Base-by-base conservation (phyloP, 2,797 vertebrate species). In the Rhinoraja longicauda region DNA sequence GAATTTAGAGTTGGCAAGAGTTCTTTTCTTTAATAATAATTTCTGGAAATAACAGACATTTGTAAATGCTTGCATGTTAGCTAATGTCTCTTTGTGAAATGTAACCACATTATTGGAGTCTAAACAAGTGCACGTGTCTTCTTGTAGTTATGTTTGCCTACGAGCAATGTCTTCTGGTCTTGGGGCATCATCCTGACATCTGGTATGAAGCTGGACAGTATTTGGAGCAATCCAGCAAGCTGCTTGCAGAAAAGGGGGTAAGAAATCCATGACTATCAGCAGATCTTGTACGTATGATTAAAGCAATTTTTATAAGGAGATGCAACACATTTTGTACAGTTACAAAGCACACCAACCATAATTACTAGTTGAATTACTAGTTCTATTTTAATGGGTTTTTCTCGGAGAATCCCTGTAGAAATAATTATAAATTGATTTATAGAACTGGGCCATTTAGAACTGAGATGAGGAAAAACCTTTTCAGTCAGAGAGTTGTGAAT, bases 191-290 rank as follows among this genome's bases (percentile, higher is more conserved):
- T 95, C 99, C 99, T 86, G 99, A 99, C 94, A 96, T 99, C 94
- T 99, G 99, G 99, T 99, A 99, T 70, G 99, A 99, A 95, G 99
- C 99, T 78, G 99, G 98, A 77, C 99, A 99, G 95, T 99, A 99
- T 94, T 97, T 99, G 84, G 99, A 99, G 94, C 98, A 99, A 95
- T 99, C 99, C 93, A 99, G 99, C 95, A 99, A 99, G 94, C 96
- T 99, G 93, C 96, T 99, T 90, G 98, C 98, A 93, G 99, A 99
- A 95, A 99, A 99, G 94, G 99, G 99, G 96, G 99, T 99, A 96
- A 94, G 97, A 29, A 1, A 12, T 39, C 8, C 32, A 39, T 24
- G 26, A 53, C 21, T 15, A 67, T 70, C 64, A 13, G 17, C 9
- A 1, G 26, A 13, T 53, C 24, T 57, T 53, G 24, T 24, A 26